phyloP scores from a whole-genome alignment of 2,888 invertebrate species.

The Poecilus cupreus region DNA sequence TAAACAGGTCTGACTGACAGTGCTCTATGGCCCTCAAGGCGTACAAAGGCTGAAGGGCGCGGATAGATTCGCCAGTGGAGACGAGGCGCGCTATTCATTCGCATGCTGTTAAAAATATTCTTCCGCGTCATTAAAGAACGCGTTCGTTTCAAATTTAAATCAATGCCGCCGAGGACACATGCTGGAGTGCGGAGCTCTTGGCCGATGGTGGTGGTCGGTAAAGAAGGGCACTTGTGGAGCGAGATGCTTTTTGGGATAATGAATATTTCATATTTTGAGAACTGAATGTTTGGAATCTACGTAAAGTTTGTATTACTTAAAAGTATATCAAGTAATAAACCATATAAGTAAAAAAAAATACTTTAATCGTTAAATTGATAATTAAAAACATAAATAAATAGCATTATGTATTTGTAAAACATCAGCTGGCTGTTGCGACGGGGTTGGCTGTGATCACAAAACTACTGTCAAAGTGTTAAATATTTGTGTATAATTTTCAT shows the following conservation, averaged over 20 bases:
- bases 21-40: constrained; percentile 43
- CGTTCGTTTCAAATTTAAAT: constrained; percentile 52
- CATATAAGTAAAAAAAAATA: too few relatives aligned
- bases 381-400: too few relatives aligned
- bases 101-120: constrained; percentile 50
- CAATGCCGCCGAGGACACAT: constrained; percentile 1
- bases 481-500: too few relatives aligned
- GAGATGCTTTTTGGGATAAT: constrained; percentile 20
- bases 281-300: too few relatives aligned
- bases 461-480: too few relatives aligned
- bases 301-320: too few relatives aligned
- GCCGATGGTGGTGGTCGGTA: too few relatives aligned
- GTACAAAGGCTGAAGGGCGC: constrained; percentile 23
- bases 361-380: too few relatives aligned
- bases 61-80: constrained; percentile 20
- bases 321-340: background rate
- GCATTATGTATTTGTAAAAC: too few relatives aligned
- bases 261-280: too few relatives aligned
- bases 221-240: constrained; percentile 27
- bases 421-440: too few relatives aligned
- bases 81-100: constrained; percentile 25
- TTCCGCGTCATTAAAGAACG: constrained; percentile 53
- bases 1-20: constrained; percentile 59
- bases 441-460: too few relatives aligned
- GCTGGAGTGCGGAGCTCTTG: background rate